phyloP scores from a whole-genome alignment of 1,140 invertebrate species.

The Trichonephila clavipes region DNA sequence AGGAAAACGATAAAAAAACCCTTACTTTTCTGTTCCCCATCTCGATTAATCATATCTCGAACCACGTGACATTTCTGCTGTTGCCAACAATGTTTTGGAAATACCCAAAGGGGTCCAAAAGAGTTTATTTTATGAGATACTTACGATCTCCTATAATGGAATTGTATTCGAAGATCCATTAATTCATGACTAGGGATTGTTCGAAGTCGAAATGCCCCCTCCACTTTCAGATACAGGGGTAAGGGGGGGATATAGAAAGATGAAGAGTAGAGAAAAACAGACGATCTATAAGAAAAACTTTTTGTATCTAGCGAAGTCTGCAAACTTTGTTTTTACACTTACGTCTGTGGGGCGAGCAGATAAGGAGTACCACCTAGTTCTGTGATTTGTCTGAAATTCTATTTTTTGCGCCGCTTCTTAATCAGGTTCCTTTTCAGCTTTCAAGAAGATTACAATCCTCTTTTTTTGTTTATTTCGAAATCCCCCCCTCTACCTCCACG shows the following conservation, averaged over 20 bases:
- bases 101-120: slow-evolving; percentile 30
- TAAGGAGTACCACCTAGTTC: not conserved
- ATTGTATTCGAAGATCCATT: slow-evolving; percentile 17
- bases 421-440: slow-evolving; percentile 2
- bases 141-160: slow-evolving; percentile 26
- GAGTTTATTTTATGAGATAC: slow-evolving; percentile 36
- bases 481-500: not conserved
- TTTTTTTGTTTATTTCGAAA: not conserved
- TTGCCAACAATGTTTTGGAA: slow-evolving; percentile 2
- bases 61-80: not conserved
- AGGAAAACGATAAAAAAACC: not conserved
- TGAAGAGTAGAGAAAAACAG: not conserved
- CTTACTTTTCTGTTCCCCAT: not conserved
- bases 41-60: slow-evolving; percentile 1
- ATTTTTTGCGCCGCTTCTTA: not conserved
- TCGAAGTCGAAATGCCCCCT: not conserved
- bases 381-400: not conserved
- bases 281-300: not conserved
- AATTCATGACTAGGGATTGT: not conserved
- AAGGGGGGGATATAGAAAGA: not conserved
- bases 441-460: not conserved
- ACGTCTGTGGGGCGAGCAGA: not conserved
- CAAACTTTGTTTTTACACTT: not conserved
- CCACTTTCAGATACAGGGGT: not conserved
- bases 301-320: slow-evolving; percentile 5